phyloP scores from a whole-genome alignment of 2,888 invertebrate species.

The Oxytorus armatus region DNA sequence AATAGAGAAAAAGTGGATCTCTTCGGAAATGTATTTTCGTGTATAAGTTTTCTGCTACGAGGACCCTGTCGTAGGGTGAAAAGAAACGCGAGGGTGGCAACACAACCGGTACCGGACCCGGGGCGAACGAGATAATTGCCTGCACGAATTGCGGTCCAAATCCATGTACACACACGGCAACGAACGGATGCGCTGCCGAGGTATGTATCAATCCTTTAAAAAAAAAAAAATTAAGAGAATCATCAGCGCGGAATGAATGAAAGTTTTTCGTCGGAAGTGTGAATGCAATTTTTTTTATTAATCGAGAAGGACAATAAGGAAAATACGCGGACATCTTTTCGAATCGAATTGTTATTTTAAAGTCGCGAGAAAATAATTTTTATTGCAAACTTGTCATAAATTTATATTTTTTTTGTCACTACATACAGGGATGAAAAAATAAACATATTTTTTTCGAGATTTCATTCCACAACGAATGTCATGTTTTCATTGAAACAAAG shows the following conservation, averaged over 20 bases:
- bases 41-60: conserved; percentile 78
- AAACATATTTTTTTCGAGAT: too few species aligned
- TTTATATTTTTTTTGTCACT: too few species aligned
- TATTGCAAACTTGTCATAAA: too few species aligned
- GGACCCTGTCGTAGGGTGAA: conserved; percentile 89
- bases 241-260: conserved; percentile 15
- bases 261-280: neutral
- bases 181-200: conserved; percentile 95
- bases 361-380: too few species aligned
- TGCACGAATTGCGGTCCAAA: conserved; percentile 93
- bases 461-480: too few species aligned
- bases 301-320: too few species aligned
- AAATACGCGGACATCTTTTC: too few species aligned
- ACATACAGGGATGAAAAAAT: too few species aligned
- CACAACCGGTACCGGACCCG: conserved; percentile 82
- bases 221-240: conserved; percentile 23
- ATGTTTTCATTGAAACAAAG: too few species aligned
- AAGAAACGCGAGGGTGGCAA: conserved; percentile 91
- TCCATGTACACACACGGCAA: conserved; percentile 94
- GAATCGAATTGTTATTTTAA: too few species aligned
- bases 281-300: conserved; percentile 8
- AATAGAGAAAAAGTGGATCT: conserved; percentile 75
- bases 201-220: conserved; percentile 84
- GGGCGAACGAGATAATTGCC: conserved; percentile 93
- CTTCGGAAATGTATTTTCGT: conserved; percentile 66